Evolutionary conservation across 1,140 invertebrate genomes (phyloP), one percentile per base, ranked within the genome.

Genomic region (Ceratitis capitata): DNA sequence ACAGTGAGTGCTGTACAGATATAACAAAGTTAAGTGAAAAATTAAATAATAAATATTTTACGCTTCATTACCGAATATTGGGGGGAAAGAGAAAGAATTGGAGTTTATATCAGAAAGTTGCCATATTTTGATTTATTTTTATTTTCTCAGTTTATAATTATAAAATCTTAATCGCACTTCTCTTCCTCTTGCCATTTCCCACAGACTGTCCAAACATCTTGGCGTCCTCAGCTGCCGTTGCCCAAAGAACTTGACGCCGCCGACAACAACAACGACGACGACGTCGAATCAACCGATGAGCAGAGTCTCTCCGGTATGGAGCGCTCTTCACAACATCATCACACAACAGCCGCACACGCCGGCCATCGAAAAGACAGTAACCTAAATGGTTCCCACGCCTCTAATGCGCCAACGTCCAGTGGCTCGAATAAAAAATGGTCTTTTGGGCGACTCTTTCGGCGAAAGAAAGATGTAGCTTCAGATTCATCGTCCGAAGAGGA

Each of bases 351-450:
- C n/a, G 82, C 85, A 83, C 69, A 83, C 74, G 16, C 19, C 64
- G 87, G 86, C 12, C 88, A 87, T 32, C 69, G 64, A 69, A 85
- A 85, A 51, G 85, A 85, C 45, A 45, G 42, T 39, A 69, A 82
- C 16, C 32, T 85, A 10, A 85, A 83, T 58, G 85, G 53, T 29
- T 49, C 83, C 7, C 85, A 86, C 19, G 5, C 84, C 12, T 42
- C 35, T 23, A 29, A 69, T 35, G 10, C 64, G 35, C 16, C 64
- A 69, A 12, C 29, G 58, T 32, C 64, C 10, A 61, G 29, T 26
- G 32, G 32, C 82, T 86, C 88, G 14, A 87, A 94, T 78, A 95
- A 95, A 89, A 96, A 95, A 92, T 96, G 95, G 95, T 95, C 95
- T 0, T 93, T 96, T 6, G 95, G 95, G 23, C 94, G 94, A 87